A percentile compares a stretch with the other conserved stretches of the same genome.
Evolutionary conservation across 2,113 vertebrate genomes (phyloP).

Genomic region (Orthochromis indermauri): DNA sequence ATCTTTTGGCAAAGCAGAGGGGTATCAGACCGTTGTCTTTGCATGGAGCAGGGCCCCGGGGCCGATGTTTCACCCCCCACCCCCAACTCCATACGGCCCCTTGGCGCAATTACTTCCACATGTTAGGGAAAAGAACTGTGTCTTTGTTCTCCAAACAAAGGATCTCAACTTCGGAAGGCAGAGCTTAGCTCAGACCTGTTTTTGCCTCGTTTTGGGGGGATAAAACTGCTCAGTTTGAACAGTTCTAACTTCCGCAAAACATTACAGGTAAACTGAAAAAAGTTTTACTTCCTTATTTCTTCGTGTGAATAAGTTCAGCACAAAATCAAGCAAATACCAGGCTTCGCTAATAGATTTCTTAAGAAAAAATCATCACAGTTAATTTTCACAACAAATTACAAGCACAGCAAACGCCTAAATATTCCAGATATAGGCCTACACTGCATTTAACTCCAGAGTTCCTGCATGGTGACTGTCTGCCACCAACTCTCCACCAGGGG

Average conservation of each 20-base stretch:
- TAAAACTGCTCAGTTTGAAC: neutral
- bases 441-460: neutral
- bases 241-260: neutral
- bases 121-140: slow-evolving; percentile 83
- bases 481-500: slow-evolving; percentile 36
- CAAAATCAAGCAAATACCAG: neutral
- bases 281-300: neutral
- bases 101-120: slow-evolving; percentile 91
- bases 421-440: neutral
- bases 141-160: slow-evolving; percentile 82
- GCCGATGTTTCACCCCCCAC: neutral
- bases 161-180: slow-evolving; percentile 16
- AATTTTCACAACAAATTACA: neutral
- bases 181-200: neutral
- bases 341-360: neutral
- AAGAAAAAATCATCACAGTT: neutral
- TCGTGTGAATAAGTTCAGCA: neutral
- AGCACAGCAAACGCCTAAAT: neutral
- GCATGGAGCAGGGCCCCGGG: slow-evolving; percentile 27
- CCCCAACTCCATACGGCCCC: slow-evolving; percentile 51
- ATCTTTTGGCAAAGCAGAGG: slow-evolving; percentile 14
- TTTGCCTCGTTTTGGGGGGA: slow-evolving; percentile 25
- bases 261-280: neutral
- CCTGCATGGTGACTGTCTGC: neutral
- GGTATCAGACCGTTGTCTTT: slow-evolving; percentile 32